Conservation (phyloP, 2,888 invertebrate species). For the Aphodius granarius region DNA sequence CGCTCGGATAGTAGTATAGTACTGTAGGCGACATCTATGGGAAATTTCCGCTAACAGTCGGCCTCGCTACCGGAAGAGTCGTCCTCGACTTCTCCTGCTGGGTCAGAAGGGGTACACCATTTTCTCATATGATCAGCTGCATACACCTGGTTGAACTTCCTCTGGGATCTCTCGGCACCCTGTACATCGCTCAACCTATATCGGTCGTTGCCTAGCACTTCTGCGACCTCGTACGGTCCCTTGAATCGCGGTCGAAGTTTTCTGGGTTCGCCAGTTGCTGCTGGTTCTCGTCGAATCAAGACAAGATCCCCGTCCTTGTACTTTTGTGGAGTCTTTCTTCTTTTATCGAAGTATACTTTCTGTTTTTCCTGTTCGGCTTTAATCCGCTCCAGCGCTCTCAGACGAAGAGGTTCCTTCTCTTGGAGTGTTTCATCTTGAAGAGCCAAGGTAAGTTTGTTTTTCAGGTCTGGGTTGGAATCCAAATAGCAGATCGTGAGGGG, state of each 20-base stretch:
- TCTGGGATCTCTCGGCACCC: constrained; percentile 17
- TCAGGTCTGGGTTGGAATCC: constrained; percentile 22
- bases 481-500: constrained; percentile 37
- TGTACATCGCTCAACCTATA: constrained; percentile 17
- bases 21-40: no score
- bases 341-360: constrained; percentile 13
- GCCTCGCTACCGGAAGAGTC: constrained; percentile 5
- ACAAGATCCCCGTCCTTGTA: constrained; percentile 13
- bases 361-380: not conserved
- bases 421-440: constrained; percentile 5
- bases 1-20: no score
- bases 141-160: constrained; percentile 18
- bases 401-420: not conserved
- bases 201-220: constrained; percentile 16
- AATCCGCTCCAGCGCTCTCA: not conserved
- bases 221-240: constrained; percentile 14
- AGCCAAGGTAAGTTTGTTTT: constrained; percentile 15
- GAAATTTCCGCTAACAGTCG: no score
- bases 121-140: constrained; percentile 16
- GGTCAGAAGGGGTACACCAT: constrained; percentile 10
- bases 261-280: constrained; percentile 8
- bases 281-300: constrained; percentile 11
- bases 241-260: constrained; percentile 18
- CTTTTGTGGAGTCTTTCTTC: not conserved
- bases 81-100: not conserved